Percentiles rank a stretch among this genome's conserved stretches.
phyloP scores from a whole-genome alignment of 2,888 invertebrate genomes.

The Ophion slaviceki region DNA sequence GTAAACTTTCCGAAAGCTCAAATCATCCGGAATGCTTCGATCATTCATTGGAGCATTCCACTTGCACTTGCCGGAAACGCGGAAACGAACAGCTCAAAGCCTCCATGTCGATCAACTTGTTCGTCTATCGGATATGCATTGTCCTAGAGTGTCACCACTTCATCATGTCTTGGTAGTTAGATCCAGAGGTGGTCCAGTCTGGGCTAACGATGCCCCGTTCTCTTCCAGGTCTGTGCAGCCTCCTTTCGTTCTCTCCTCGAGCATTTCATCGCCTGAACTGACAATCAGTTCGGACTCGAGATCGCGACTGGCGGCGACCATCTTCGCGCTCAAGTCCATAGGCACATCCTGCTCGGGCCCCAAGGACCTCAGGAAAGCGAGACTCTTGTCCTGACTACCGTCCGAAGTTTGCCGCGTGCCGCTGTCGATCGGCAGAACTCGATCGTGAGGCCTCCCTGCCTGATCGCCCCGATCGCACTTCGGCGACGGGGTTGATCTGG shows the following conservation, averaged over 20 bases:
- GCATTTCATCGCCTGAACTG: slow-evolving; percentile 58
- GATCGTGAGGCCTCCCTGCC: slow-evolving; percentile 4
- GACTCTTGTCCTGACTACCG: slow-evolving; percentile 73
- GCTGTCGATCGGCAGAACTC: slow-evolving; percentile 14
- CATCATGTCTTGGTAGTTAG: slow-evolving; percentile 81
- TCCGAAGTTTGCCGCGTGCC: slow-evolving; percentile 30
- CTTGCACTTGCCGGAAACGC: no score
- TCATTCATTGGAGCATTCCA: no score
- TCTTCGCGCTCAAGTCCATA: slow-evolving; percentile 92
- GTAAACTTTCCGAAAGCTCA: neutral
- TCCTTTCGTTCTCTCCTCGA: slow-evolving; percentile 50
- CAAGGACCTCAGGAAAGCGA: slow-evolving; percentile 79
- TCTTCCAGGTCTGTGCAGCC: slow-evolving; percentile 66
- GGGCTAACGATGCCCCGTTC: slow-evolving; percentile 70
- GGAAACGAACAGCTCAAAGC: no score
- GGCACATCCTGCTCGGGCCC: slow-evolving; percentile 89
- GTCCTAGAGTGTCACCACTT: slow-evolving; percentile 16
- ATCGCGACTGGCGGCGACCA: slow-evolving; percentile 70
- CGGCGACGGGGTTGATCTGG: slow-evolving; percentile 79
- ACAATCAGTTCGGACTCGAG: slow-evolving; percentile 33
- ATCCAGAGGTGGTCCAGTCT: slow-evolving; percentile 78
- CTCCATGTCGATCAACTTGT: neutral
- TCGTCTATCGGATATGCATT: slow-evolving; percentile 8
- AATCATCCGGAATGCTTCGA: neutral
- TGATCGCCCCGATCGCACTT: slow-evolving; percentile 66